A percentile compares a stretch with the other conserved stretches of the same genome.
Evolutionary conservation across 2,888 invertebrate genomes (phyloP).

Genomic region (Cordilura impudica): DNA sequence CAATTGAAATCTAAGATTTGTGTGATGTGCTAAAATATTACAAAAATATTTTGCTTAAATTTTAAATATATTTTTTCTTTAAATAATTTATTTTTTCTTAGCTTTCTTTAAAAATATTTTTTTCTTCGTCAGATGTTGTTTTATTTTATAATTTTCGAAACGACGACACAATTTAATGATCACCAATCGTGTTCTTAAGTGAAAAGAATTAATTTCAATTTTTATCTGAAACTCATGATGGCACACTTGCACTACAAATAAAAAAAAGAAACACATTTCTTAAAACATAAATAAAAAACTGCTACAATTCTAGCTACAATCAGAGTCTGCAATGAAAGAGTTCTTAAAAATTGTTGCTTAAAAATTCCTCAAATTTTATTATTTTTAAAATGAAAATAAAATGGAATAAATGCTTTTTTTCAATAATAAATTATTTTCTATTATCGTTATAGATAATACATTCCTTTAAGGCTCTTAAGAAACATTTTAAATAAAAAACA

Average conservation of each 20-base stretch:
- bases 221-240: slow-evolving; percentile 66
- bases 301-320: background rate
- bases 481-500: no score
- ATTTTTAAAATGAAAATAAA: no score
- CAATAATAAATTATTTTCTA: no score
- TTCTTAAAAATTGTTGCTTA: background rate
- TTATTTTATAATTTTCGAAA: background rate
- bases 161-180: slow-evolving; percentile 65
- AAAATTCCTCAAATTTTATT: no score
- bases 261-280: slow-evolving; percentile 25
- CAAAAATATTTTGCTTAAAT: slow-evolving; percentile 31
- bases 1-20: slow-evolving; percentile 71
- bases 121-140: background rate
- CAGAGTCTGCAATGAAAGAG: background rate
- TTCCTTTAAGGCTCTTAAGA: no score
- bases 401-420: no score
- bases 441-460: no score
- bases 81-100: background rate
- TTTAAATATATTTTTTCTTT: background rate
- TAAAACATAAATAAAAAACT: background rate
- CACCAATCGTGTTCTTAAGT: slow-evolving; percentile 66
- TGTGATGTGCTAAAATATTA: slow-evolving; percentile 66
- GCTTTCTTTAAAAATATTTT: background rate
- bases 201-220: slow-evolving; percentile 68
- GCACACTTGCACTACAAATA: slow-evolving; percentile 70